phyloP scores from a whole-genome alignment of 2,888 invertebrate species.

The Dexiosoma caninum region DNA sequence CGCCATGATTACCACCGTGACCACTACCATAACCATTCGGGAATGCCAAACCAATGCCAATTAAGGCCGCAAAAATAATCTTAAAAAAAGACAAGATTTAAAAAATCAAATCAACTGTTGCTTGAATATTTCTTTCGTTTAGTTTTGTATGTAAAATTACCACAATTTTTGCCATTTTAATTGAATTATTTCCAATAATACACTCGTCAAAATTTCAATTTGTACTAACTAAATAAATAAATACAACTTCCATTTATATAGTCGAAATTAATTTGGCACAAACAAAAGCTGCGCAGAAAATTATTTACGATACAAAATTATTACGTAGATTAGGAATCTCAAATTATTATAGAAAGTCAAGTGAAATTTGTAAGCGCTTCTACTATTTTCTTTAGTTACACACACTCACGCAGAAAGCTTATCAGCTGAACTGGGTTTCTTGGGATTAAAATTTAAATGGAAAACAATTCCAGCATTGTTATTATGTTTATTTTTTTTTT shows the following conservation, averaged over 20 bases:
- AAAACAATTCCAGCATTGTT: not conserved
- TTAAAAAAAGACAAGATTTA: conserved; percentile 18
- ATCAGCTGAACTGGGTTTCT: not conserved
- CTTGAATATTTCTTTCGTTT: too few species aligned
- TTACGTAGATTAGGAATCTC: not conserved
- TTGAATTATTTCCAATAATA: not conserved
- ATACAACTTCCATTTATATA: conserved; percentile 10
- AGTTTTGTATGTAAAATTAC: not conserved
- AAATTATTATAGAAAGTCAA: not conserved
- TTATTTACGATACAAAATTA: not conserved
- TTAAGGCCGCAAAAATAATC: conserved; percentile 62
- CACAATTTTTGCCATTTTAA: conserved; percentile 33
- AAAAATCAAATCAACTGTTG: too few species aligned
- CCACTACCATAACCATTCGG: conserved; percentile 49
- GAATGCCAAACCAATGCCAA: conserved; percentile 61
- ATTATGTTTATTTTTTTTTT: too few species aligned
- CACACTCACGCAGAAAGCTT: not conserved
- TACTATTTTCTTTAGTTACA: not conserved
- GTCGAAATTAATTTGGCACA: not conserved
- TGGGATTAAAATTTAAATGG: not conserved
- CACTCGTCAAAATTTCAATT: conserved; percentile 4
- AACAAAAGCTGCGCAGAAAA: not conserved
- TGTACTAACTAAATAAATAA: not conserved
- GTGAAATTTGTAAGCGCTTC: not conserved
- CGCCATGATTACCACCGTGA: conserved; percentile 38